Evolutionary conservation across 2,888 invertebrate genomes (phyloP), one percentile per base, ranked within the genome.

Genomic region (Sinohyriopsis cumingii): DNA sequence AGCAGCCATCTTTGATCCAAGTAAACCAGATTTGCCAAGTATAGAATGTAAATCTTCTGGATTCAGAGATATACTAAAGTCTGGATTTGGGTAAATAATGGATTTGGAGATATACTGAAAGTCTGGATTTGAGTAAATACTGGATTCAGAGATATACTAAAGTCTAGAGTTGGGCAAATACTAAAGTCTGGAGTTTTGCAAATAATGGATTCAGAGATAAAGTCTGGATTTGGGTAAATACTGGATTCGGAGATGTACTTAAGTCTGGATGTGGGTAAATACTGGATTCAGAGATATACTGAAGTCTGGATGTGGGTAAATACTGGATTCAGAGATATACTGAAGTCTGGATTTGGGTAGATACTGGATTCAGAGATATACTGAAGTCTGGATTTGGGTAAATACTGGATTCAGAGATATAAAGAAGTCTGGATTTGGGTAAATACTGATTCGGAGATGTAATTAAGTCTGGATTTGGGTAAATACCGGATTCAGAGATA

Each of bases 381-480:
- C 82, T 94, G 57, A 94, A 93, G 81, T 92, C 93, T 62, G 93
- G 94, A 6, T 92, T 94, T 67, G 93, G 93, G 94, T 94, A 89
- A 90, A 91, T 81, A 64, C 54, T 12, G 12, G 33, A 33, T 33
- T 9, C 33, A 7, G 9, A 33, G 33, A 7, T 33, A 7, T 33
- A 33, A 7, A 7, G 1, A 33, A n/a, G 33, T 33, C 33, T 33
- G 33, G 33, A n/a, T n/a, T n/a, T n/a, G n/a, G n/a, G n/a, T n/a
- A n/a, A n/a, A n/a, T n/a, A n/a, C 92, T 55, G 93, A 2, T 79
- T 91, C 25, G 91, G 88, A 72, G 90, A 91, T 71, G 82, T 91
- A 55, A 81, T 94, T 56, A 94, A 93, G 81, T 92, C 93, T 62
- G 93, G 94, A 6, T 92, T 94, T 67, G 93, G 93, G 94, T 94